These are phyloP conservation scores for Phthorimaea operculella DNA, from an alignment of 1,140 invertebrate genomes.

Conservation along the genomic window DNA sequence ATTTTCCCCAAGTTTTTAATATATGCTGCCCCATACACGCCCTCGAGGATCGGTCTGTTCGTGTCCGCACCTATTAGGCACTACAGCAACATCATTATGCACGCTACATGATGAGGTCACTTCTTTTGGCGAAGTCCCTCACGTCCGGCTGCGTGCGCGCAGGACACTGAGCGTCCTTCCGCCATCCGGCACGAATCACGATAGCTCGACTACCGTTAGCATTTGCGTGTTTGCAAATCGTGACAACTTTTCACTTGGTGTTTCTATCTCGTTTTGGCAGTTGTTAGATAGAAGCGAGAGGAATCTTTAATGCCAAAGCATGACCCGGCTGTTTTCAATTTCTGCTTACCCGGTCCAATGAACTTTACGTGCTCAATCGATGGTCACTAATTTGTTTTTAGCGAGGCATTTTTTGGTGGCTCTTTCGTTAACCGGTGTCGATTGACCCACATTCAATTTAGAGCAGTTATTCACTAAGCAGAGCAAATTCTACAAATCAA, in stretches of 20 bases:
- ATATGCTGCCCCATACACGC: not conserved
- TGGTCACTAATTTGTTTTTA: not conserved
- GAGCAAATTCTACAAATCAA: too few species aligned
- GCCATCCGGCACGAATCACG: conserved; percentile 33
- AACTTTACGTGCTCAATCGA: conserved; percentile 15
- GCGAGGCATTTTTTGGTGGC: not conserved
- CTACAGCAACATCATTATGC: not conserved
- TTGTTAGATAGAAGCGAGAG: too few species aligned
- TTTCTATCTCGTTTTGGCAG: too few species aligned
- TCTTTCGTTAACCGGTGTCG: too few species aligned
- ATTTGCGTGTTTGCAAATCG: conserved; percentile 51
- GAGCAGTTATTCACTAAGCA: too few species aligned
- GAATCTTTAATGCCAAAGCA: too few species aligned
- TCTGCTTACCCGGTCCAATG: conserved; percentile 32
- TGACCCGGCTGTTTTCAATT: conserved; percentile 19
- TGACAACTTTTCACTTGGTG: conserved; percentile 15
- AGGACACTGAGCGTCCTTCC: conserved; percentile 45
- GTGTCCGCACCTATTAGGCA: not conserved
- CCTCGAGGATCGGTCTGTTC: too few species aligned
- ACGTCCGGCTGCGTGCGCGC: conserved; percentile 31
- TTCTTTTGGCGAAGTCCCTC: conserved; percentile 41
- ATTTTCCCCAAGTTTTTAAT: not conserved
- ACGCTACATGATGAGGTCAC: conserved; percentile 38
- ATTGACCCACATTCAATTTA: too few species aligned
- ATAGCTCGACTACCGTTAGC: conserved; percentile 28